phyloP scores from a whole-genome alignment of 2,888 invertebrate genomes.

The Erebia aethiops region DNA sequence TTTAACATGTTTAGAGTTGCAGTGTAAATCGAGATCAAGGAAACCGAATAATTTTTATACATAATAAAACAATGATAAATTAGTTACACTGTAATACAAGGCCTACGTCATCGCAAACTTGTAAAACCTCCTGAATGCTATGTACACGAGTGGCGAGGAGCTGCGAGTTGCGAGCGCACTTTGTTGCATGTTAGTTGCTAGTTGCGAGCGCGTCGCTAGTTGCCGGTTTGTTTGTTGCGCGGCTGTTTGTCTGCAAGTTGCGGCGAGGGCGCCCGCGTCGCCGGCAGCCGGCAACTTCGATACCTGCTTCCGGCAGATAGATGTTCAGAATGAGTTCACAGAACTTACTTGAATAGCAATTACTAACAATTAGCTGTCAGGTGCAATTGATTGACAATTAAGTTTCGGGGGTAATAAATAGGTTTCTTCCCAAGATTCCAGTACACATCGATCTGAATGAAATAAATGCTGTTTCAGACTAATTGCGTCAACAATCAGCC shows the following conservation, averaged over 20 bases:
- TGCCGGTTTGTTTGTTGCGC: slow-evolving; percentile 13
- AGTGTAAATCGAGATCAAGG: too few relatives aligned
- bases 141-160: background rate
- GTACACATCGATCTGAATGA: too few relatives aligned
- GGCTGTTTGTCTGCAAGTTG: background rate
- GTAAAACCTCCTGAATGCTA: slow-evolving; percentile 1
- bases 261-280: background rate
- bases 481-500: too few relatives aligned
- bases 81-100: background rate
- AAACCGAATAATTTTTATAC: too few relatives aligned
- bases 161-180: background rate
- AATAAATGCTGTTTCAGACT: too few relatives aligned
- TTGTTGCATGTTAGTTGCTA: background rate
- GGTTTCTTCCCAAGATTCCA: too few relatives aligned
- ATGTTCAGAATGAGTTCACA: background rate
- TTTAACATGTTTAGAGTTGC: too few relatives aligned
- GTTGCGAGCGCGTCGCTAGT: slow-evolving; percentile 10
- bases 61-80: background rate
- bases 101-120: background rate
- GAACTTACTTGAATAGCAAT: slow-evolving; percentile 4
- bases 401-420: too few relatives aligned
- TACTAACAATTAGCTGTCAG: background rate
- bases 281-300: background rate
- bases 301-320: background rate
- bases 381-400: background rate